phyloP scores from a whole-genome alignment of 1,140 invertebrate genomes.

The Drosophila melanogaster region DNA sequence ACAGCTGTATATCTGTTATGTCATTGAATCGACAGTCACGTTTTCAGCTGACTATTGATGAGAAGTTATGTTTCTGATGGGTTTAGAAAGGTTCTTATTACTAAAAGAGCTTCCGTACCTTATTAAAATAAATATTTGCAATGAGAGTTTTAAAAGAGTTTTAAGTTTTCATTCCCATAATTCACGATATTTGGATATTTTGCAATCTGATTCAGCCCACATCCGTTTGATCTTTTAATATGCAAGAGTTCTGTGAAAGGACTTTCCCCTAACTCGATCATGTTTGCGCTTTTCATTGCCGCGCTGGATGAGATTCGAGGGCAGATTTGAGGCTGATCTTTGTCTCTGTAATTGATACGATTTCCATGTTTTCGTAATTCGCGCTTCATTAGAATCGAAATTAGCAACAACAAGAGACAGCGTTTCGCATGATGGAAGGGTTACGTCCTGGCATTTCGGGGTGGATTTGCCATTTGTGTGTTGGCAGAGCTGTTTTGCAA shows the following conservation, averaged over 20 bases:
- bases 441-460: slow-evolving; percentile 19
- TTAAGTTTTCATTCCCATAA: too few relatives aligned
- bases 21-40: slow-evolving; percentile 21
- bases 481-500: slow-evolving; percentile 42
- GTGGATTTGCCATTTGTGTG: slow-evolving; percentile 55
- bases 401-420: slow-evolving; percentile 63
- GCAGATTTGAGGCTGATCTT: slow-evolving; percentile 27
- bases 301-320: slow-evolving; percentile 3
- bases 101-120: too few relatives aligned
- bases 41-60: slow-evolving; percentile 12
- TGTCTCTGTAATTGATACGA: slow-evolving; percentile 66
- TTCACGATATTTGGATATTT: too few relatives aligned
- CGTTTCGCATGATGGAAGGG: slow-evolving; percentile 19
- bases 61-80: slow-evolving; percentile 1
- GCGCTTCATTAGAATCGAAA: slow-evolving; percentile 79
- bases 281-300: slow-evolving; percentile 55
- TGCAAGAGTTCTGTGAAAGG: background rate
- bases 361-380: slow-evolving; percentile 69
- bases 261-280: background rate
- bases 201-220: slow-evolving; percentile 6
- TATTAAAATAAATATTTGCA: too few relatives aligned
- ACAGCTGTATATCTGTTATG: slow-evolving; percentile 46
- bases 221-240: slow-evolving; percentile 6
- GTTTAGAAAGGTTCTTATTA: background rate
- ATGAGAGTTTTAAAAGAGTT: too few relatives aligned